Conservation (phyloP, 2,113 vertebrate genomes). For the Syngnathus typhle region DNA sequence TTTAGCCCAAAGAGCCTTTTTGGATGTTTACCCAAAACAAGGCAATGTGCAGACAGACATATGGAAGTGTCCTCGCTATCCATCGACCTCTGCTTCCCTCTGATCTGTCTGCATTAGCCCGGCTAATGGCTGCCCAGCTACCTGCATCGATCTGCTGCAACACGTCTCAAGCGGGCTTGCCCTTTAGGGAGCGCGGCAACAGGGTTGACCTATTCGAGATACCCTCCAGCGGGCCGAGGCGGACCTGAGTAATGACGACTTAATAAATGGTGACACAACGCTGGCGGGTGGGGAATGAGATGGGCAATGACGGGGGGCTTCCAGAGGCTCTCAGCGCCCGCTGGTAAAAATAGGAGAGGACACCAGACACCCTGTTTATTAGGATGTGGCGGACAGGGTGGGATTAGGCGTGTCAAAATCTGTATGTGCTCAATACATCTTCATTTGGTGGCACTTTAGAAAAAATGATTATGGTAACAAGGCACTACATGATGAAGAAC, state of each 20-base stretch:
- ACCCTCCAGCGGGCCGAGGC: slow-evolving; percentile 27
- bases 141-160: slow-evolving; percentile 57
- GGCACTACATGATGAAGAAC: slow-evolving; percentile 42
- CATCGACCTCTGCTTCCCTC: slow-evolving; percentile 38
- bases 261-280: slow-evolving; percentile 69
- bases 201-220: slow-evolving; percentile 57
- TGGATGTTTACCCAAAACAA: slow-evolving; percentile 68
- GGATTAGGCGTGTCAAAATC: slow-evolving; percentile 40
- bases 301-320: slow-evolving; percentile 66
- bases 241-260: slow-evolving; percentile 67
- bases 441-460: slow-evolving; percentile 39
- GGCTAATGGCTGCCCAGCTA: slow-evolving; percentile 41
- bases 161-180: slow-evolving; percentile 34
- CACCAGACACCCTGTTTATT: slow-evolving; percentile 56
- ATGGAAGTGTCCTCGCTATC: slow-evolving; percentile 31
- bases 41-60: slow-evolving; percentile 55
- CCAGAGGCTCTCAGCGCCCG: slow-evolving; percentile 67
- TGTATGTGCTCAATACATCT: slow-evolving; percentile 49
- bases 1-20: slow-evolving; percentile 61
- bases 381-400: slow-evolving; percentile 44
- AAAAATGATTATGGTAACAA: slow-evolving; percentile 52
- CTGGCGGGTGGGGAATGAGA: slow-evolving; percentile 55
- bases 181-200: slow-evolving; percentile 61
- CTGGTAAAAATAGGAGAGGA: slow-evolving; percentile 68
- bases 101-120: slow-evolving; percentile 49